phyloP scores from a whole-genome alignment of 2,113 vertebrate species.

The Smithornis capensis region DNA sequence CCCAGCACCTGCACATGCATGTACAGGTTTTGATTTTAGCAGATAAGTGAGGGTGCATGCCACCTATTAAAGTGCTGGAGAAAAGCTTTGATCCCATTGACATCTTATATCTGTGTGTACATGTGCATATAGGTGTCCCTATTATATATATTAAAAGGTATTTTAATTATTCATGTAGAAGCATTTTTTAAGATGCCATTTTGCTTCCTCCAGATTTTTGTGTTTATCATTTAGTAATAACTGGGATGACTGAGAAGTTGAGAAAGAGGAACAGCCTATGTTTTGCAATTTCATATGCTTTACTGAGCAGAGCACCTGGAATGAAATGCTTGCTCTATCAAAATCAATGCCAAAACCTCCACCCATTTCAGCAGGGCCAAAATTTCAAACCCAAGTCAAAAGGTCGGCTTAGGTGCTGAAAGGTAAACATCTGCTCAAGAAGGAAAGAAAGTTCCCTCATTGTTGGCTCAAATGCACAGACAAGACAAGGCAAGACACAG shows the following conservation, averaged over 20 bases:
- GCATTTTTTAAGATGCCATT: not conserved
- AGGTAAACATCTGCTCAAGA: conserved; percentile 22
- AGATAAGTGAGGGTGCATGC: conserved; percentile 42
- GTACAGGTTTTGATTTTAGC: conserved; percentile 35
- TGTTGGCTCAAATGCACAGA: not conserved
- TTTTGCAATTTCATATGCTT: conserved; percentile 39
- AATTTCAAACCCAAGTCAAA: conserved; percentile 52
- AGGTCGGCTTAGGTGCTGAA: conserved; percentile 40
- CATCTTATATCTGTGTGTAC: not conserved
- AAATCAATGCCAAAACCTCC: conserved; percentile 47
- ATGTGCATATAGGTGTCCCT: not conserved
- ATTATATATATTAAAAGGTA: conserved; percentile 13
- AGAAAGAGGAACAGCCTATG: not conserved
- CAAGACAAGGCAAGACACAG: conserved; percentile 8
- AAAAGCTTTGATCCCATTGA: conserved; percentile 61
- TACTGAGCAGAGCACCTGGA: conserved; percentile 48
- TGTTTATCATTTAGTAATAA: conserved; percentile 6
- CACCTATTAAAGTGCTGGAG: conserved; percentile 52
- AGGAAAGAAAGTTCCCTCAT: not conserved
- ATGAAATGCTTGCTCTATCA: not conserved
- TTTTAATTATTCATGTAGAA: conserved; percentile 16
- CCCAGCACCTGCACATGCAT: conserved; percentile 38
- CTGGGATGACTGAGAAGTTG: conserved; percentile 23
- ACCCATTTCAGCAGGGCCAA: conserved; percentile 23
- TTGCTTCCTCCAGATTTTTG: conserved; percentile 17